Evolutionary conservation across 2,113 vertebrate species (phyloP), one percentile per base, ranked within the genome.

Genomic region (Labeo catla): DNA sequence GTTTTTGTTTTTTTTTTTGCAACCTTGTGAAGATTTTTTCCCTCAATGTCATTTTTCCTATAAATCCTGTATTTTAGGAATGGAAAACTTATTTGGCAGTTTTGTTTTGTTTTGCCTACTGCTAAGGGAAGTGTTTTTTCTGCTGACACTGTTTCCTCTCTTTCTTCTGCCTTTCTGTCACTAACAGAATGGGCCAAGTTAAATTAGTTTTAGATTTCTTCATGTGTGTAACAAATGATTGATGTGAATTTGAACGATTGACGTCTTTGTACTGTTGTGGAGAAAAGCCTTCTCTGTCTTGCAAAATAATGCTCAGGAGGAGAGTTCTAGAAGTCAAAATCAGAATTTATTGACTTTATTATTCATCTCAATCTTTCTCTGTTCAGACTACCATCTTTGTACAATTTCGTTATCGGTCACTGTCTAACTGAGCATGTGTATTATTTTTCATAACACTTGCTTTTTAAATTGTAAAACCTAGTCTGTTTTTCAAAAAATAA

Each of bases 91-190:
- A 43, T 63, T 52, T 66, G 2, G n/a, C 28, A n/a, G 15, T 47
- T 47, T 65, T 23, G 10, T 81, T 52, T 23, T 39, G 45, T 79
- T 79, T 61, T 84, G 76, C 65, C 34, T 57, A 65, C 52, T n/a
- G n/a, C n/a, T 73, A 66, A 65, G 54, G 87, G 84, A 86, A 88
- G 50, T n/a, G 7, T 39, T 78, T 83, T 84, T 84, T 57, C 45
- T 79, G 79, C 59, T 74, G 68, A 63, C 21, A 36, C 8, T 1
- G 16, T 81, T 81, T 80, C 66, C 77, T 57, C 34, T 47, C 8
- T 23, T 83, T 83, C 81, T 65, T 83, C 49, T 83, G 23, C 6
- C 28, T 8, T 68, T 66, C 15, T 43, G 36, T 68, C 28, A 82
- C n/a, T 68, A 28, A 49, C 10, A 68, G 11, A 83, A 52, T 72